Percentiles rank a stretch among this genome's conserved stretches.
These are phyloP conservation scores for Argya squamiceps DNA, from an alignment of 2,797 vertebrate genomes.

Conservation along the genomic window DNA sequence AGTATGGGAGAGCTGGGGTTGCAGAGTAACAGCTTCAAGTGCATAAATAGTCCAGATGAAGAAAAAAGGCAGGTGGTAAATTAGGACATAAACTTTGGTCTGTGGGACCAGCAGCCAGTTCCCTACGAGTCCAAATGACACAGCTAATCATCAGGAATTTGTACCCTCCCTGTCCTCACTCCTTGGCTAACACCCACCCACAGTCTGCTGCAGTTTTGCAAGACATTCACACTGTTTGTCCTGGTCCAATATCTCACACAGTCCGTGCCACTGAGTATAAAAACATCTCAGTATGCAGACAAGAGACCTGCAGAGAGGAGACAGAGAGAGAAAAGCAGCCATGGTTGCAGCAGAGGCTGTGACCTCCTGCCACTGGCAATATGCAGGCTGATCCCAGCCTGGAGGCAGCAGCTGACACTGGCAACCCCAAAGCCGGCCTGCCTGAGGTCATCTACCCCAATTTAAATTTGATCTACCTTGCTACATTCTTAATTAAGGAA, in stretches of 20 bases:
- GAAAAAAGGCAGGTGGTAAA: conserved; percentile 23
- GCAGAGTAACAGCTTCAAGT: neutral
- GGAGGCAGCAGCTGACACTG: fast-evolving
- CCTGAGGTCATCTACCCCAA: neutral
- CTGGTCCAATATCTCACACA: fast-evolving
- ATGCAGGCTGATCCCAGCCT: neutral
- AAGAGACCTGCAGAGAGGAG: neutral
- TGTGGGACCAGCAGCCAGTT: neutral
- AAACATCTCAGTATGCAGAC: fast-evolving
- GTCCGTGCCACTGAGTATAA: neutral
- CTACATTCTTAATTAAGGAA: neutral
- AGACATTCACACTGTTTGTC: neutral
- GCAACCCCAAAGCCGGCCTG: neutral
- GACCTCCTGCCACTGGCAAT: neutral
- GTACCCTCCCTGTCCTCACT: neutral
- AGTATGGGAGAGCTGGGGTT: neutral
- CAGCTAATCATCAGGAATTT: neutral
- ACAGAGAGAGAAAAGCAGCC: neutral
- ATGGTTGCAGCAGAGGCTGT: neutral
- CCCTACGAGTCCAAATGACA: neutral
- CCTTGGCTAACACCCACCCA: neutral
- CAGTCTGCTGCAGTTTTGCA: neutral
- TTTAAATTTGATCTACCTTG: neutral
- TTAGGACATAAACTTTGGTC: neutral
- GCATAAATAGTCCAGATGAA: neutral